Percentiles rank a stretch among this genome's conserved stretches.
phyloP scores from a whole-genome alignment of 1,140 invertebrate genomes.

The Lasaia peninsularis region DNA sequence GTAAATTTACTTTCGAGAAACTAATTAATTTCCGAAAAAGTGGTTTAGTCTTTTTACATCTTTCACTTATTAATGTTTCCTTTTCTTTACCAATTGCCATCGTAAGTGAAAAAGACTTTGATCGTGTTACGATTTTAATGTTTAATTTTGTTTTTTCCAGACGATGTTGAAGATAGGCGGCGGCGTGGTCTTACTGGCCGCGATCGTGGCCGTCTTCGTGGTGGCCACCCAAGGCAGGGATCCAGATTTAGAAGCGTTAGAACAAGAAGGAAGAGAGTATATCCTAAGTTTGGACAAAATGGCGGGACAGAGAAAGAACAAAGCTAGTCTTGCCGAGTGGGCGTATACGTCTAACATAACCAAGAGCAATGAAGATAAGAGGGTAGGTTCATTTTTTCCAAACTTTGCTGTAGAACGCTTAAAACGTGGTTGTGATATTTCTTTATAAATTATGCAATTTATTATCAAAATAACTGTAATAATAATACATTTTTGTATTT shows the following conservation, averaged over 20 bases:
- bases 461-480: too few species aligned
- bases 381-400: conserved; percentile 52
- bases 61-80: too few species aligned
- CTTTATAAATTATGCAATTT: too few species aligned
- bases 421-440: too few species aligned
- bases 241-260: conserved; percentile 76
- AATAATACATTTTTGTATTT: too few species aligned
- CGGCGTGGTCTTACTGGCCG: conserved; percentile 56
- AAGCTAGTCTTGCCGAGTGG: conserved; percentile 80
- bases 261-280: conserved; percentile 79
- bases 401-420: too few species aligned
- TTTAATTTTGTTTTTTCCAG: conserved; percentile 33
- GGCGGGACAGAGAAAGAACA: conserved; percentile 78
- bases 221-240: conserved; percentile 71
- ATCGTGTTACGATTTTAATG: neutral
- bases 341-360: conserved; percentile 87
- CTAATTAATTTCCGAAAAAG: too few species aligned
- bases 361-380: conserved; percentile 80
- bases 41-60: too few species aligned
- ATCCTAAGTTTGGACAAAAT: conserved; percentile 79
- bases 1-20: too few species aligned
- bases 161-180: conserved; percentile 70
- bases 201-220: conserved; percentile 64
- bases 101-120: too few species aligned
- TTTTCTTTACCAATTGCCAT: too few species aligned